These are phyloP conservation scores for Rhadinocentrus ornatus DNA, from an alignment of 2,797 vertebrate species.

Conservation along the genomic window DNA sequence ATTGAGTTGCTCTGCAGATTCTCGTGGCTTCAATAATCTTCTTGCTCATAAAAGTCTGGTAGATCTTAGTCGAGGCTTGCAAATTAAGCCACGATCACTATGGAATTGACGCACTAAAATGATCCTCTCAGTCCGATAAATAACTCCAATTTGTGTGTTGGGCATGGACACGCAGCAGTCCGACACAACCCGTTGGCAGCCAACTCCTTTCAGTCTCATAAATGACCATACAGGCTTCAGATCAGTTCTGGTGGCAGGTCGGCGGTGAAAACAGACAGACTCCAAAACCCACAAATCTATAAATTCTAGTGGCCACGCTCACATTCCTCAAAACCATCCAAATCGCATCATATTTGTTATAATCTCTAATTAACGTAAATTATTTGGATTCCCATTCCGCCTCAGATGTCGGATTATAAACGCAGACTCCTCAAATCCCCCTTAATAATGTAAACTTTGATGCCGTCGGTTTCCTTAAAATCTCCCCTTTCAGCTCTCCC, in stretches of 20 bases:
- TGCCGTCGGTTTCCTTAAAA: conserved; percentile 57
- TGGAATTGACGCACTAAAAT: conserved; percentile 31
- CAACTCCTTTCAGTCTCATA: conserved; percentile 50
- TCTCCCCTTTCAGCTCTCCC: conserved; percentile 37
- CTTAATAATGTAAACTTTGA: conserved; percentile 68
- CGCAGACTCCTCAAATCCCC: conserved; percentile 72
- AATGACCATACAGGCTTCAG: conserved; percentile 44
- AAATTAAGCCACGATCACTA: conserved; percentile 45
- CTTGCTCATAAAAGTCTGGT: conserved; percentile 63
- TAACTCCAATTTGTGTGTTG: conserved; percentile 44
- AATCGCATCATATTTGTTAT: conserved; percentile 60
- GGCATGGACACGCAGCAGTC: conserved; percentile 34
- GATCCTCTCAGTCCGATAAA: conserved; percentile 40
- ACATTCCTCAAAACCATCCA: conserved; percentile 51
- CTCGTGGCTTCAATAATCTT: conserved; percentile 19
- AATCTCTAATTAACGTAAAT: conserved; percentile 76
- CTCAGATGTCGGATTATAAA: conserved; percentile 74
- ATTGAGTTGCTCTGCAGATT: conserved; percentile 29
- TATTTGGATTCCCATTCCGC: conserved; percentile 71
- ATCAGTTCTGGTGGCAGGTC: conserved; percentile 50
- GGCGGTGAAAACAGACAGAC: conserved; percentile 31
- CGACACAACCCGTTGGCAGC: conserved; percentile 30
- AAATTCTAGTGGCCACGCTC: conserved; percentile 52
- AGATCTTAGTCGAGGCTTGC: conserved; percentile 34
- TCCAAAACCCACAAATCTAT: conserved; percentile 36